These are phyloP conservation scores for Siderastrea siderea DNA, from an alignment of 92 coral and sea anemone species.

Conservation along the genomic window DNA sequence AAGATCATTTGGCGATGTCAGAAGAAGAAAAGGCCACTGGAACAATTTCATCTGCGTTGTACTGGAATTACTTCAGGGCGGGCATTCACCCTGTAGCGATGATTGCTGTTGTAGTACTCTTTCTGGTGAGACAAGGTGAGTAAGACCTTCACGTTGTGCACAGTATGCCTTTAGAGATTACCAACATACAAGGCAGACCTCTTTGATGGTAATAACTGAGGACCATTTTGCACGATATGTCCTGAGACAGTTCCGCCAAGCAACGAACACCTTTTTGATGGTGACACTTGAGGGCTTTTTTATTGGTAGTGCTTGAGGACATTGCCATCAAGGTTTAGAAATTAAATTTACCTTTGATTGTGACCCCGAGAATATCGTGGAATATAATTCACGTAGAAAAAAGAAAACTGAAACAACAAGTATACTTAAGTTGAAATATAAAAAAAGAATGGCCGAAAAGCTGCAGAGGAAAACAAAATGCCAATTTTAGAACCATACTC, in stretches of 20 bases:
- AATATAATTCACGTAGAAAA: no score
- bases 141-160: not conserved
- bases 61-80: conserved; percentile 49
- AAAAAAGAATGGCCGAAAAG: no score
- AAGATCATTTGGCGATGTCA: conserved; percentile 5
- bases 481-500: no score
- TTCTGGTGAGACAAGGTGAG: conserved; percentile 41
- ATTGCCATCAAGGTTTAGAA: no score
- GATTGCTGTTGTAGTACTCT: conserved; percentile 12
- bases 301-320: no score
- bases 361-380: not conserved
- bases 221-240: no score
- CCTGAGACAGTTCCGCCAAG: no score
- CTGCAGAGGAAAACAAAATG: no score
- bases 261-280: no score
- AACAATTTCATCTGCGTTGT: conserved; percentile 27
- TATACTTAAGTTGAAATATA: not conserved
- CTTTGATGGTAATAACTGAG: not conserved
- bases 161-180: not conserved
- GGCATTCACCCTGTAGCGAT: conserved; percentile 17
- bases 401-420: not conserved
- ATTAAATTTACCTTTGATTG: not conserved
- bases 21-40: conserved; percentile 64
- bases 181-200: not conserved
- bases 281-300: no score